Evolutionary conservation across 2,797 vertebrate species (phyloP), one percentile per base, ranked within the genome.

Genomic region (Emys orbicularis): DNA sequence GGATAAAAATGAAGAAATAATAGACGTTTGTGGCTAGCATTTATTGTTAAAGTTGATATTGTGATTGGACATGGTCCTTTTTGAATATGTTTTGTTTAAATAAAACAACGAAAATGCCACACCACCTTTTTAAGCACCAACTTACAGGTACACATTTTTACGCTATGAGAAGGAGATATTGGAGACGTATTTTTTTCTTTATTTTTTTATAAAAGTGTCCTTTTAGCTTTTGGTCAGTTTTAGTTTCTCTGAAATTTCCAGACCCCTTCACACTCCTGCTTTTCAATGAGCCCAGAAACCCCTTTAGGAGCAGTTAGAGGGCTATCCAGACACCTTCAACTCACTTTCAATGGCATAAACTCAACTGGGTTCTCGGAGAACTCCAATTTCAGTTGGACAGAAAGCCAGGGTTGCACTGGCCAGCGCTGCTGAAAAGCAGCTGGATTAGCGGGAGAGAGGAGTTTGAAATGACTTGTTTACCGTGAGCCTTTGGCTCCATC

Each of bases 281-380:
- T 37, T 29, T 0, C 1, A 25, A 9, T 34, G 16, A 52, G 18
- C 10, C 29, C 1, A 8, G 0, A 0, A 56, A 12, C 12, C 41
- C 13, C 34, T 54, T 65, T 25, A 52, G 84, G 52, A 79, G 86
- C 11, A 8, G 68, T 34, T 87, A 54, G 2, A 56, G 10, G 52
- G 21, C 83, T 34, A 54, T 5, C 1, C 3, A 57, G 50, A 19
- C 34, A n/a, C 10, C n/a, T 27, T 77, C 2, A 2, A 74, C 5
- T 23, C 4, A 15, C 41, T 47, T 77, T 47, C 74, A 12, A 9
- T 12, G 5, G 11, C 31, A 65, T 49, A 25, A 81, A 21, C 49
- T 5, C 15, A 85, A 18, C n/a, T 18, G 44, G 41, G 25, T 15
- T 57, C 21, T 23, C 3, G 0, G 4, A 19, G 29, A 44, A 11